Evolutionary conservation across 2,888 invertebrate species (phyloP).

Genomic region (Listrodromus nycthemerus): DNA sequence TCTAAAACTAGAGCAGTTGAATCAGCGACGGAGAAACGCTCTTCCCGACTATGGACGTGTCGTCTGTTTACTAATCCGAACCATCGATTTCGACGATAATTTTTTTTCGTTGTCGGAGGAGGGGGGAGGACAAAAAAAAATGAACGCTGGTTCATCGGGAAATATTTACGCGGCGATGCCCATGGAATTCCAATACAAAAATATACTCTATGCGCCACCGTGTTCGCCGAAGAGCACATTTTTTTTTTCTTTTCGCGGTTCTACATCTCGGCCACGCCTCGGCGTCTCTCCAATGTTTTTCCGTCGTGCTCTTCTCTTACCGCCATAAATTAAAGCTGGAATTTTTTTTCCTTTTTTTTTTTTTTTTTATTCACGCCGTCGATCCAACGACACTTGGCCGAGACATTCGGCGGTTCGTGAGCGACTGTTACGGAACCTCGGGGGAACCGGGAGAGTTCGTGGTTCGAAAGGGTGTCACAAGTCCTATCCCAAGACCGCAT

Average conservation of each 20-base stretch:
- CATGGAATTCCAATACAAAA: constrained; percentile 32
- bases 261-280: constrained; percentile 26
- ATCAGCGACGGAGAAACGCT: constrained; percentile 63
- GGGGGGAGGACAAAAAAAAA: not conserved
- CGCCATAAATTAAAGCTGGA: constrained; percentile 36
- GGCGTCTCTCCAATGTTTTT: constrained; percentile 12
- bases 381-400: not conserved
- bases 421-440: not conserved
- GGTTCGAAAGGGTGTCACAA: constrained; percentile 31
- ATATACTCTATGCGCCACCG: constrained; percentile 40
- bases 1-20: constrained; percentile 67
- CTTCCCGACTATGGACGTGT: constrained; percentile 36
- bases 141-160: constrained; percentile 1
- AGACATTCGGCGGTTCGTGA: not conserved
- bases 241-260: not conserved
- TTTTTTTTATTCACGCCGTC: not conserved
- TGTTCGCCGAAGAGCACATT: constrained; percentile 9
- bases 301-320: constrained; percentile 2
- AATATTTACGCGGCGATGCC: constrained; percentile 23
- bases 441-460: not conserved
- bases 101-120: no score
- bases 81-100: constrained; percentile 35
- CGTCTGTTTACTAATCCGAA: constrained; percentile 30
- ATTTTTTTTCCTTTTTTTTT: not conserved
- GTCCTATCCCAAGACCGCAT: constrained; percentile 19